Evolutionary conservation across 2,888 invertebrate species (phyloP).

Genomic region (Tachina lurida): DNA sequence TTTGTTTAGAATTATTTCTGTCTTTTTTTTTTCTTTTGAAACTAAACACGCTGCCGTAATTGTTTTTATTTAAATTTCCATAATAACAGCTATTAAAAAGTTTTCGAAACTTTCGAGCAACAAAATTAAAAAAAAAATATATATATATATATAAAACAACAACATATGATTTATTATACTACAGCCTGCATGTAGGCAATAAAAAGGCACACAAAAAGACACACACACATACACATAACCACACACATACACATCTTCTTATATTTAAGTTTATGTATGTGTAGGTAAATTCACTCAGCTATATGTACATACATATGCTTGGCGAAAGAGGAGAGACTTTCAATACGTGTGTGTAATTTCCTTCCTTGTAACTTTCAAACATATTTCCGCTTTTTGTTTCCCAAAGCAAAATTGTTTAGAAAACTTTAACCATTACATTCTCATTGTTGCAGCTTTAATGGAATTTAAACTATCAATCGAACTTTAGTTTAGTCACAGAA

Average conservation of each 20-base stretch:
- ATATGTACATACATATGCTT: neutral
- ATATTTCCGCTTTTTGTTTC: neutral
- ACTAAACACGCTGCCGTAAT: conserved; percentile 20
- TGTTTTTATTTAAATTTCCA: conserved; percentile 40
- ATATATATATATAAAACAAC: neutral
- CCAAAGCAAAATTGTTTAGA: conserved; percentile 1
- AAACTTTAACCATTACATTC: conserved; percentile 62
- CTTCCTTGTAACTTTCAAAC: neutral
- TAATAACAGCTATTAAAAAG: conserved; percentile 51
- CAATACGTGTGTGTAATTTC: conserved; percentile 35
- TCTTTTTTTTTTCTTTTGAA: neutral
- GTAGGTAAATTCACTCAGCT: too few species aligned
- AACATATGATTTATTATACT: conserved; percentile 38
- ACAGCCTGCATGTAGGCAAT: neutral
- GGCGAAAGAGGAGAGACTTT: neutral
- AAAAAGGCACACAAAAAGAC: neutral
- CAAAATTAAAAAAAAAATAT: neutral
- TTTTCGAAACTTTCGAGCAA: conserved; percentile 16
- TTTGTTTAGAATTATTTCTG: neutral
- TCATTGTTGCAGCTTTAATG: conserved; percentile 50
- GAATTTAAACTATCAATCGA: conserved; percentile 21
- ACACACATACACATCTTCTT: neutral
- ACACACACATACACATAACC: neutral
- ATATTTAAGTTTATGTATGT: neutral
- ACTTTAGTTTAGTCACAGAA: neutral